Evolutionary conservation across 1,140 invertebrate genomes (phyloP).

Genomic region (Heliconius nattereri): DNA sequence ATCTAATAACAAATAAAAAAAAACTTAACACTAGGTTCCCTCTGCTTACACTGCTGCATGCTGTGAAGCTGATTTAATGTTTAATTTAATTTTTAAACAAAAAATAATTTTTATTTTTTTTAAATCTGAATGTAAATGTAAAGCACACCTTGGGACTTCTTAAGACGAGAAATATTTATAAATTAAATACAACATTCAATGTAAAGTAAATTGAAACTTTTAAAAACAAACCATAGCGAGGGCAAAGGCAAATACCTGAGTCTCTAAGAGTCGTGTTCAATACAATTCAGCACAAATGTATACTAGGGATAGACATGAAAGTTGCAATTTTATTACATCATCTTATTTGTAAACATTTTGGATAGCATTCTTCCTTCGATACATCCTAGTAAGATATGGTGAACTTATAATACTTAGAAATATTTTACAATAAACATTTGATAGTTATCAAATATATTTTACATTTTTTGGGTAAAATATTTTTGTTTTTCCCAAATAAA

Average conservation of each 20-base stretch:
- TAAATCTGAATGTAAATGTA: background rate
- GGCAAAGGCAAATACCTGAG: background rate
- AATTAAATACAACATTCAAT: background rate
- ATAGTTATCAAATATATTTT: background rate
- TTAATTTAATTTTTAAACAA: too few relatives aligned
- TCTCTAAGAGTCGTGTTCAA: background rate
- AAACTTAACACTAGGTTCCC: too few relatives aligned
- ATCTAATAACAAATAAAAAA: too few relatives aligned
- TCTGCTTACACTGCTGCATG: too few relatives aligned
- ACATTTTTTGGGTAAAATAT: background rate
- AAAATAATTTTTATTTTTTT: too few relatives aligned
- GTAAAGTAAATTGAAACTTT: background rate
- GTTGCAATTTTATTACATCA: background rate
- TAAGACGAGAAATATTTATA: background rate
- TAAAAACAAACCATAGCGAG: background rate
- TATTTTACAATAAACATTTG: background rate
- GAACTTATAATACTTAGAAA: background rate
- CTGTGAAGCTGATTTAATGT: too few relatives aligned
- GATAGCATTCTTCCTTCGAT: background rate
- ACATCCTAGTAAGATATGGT: background rate
- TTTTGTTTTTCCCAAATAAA: too few relatives aligned
- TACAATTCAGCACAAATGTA: background rate
- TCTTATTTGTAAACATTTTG: background rate
- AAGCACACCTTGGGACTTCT: background rate
- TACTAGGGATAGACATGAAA: background rate